Conservation (phyloP, 2,888 invertebrate species). For the Drosophila atripex region DNA sequence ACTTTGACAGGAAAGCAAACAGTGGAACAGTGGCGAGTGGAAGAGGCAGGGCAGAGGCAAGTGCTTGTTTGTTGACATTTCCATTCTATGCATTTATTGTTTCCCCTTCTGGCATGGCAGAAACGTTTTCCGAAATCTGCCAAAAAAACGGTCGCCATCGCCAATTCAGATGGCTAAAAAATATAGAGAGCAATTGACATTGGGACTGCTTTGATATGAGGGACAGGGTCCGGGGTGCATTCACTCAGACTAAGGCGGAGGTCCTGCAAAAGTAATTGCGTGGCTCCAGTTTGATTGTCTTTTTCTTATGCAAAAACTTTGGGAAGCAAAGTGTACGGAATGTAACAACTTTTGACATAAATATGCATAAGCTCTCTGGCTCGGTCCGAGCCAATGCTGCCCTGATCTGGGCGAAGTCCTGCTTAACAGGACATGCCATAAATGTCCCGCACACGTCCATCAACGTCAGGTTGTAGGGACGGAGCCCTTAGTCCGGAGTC, state of each 20-base stretch:
- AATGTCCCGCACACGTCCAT: constrained; percentile 64
- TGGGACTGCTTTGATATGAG: constrained; percentile 6
- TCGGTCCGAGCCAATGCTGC: constrained; percentile 8
- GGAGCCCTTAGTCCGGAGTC: neutral
- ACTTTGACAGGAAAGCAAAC: constrained; percentile 43
- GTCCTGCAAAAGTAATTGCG: constrained; percentile 37
- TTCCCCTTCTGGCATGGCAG: constrained; percentile 11
- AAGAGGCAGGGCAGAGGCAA: neutral
- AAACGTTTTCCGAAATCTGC: constrained; percentile 3
- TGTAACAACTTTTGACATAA: constrained; percentile 62
- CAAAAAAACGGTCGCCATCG: constrained; percentile 18
- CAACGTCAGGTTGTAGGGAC: constrained; percentile 45
- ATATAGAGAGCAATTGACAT: constrained; percentile 30
- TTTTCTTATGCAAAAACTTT: constrained; percentile 55
- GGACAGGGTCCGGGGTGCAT: neutral
- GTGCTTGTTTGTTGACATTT: constrained; percentile 26
- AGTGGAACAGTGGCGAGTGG: neutral
- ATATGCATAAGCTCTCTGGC: constrained; percentile 65
- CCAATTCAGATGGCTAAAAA: constrained; percentile 11
- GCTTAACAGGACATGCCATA: constrained; percentile 53
- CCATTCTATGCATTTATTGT: constrained; percentile 35
- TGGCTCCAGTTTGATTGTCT: constrained; percentile 34
- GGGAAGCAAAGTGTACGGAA: constrained; percentile 28
- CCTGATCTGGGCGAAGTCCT: constrained; percentile 26
- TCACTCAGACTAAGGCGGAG: constrained; percentile 10